A percentile compares a stretch with the other conserved stretches of the same genome.
Evolutionary conservation across 1,140 invertebrate species (phyloP).

Genomic region (Anastatus disparis): DNA sequence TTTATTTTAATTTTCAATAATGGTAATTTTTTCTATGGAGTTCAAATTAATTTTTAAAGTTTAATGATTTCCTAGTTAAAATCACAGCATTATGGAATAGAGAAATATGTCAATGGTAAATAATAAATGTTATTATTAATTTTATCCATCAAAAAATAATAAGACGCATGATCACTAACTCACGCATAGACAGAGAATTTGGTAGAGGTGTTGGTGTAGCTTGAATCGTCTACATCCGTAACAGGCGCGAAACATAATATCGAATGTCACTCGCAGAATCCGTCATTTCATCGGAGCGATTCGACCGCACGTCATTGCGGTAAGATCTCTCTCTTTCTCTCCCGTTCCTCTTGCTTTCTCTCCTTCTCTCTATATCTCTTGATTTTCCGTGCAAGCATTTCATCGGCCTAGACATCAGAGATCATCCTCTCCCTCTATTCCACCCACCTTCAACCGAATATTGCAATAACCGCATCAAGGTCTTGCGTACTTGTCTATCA

Average conservation of each 20-base stretch:
- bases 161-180: neutral
- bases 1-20: too few species aligned
- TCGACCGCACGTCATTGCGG: conserved; percentile 67
- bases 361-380: too few species aligned
- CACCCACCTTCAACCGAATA: conserved; percentile 11
- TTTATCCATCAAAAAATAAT: neutral
- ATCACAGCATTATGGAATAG: too few species aligned
- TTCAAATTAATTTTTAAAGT: too few species aligned
- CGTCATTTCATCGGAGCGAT: conserved; percentile 66
- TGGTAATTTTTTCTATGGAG: too few species aligned
- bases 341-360: conserved; percentile 50
- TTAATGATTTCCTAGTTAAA: too few species aligned
- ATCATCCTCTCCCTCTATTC: conserved; percentile 15
- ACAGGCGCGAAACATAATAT: conserved; percentile 57
- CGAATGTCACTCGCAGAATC: conserved; percentile 67
- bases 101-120: too few species aligned
- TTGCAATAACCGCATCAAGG: conserved; percentile 36
- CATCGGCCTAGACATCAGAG: conserved; percentile 34
- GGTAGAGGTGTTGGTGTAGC: neutral
- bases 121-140: too few species aligned
- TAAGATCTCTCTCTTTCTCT: conserved; percentile 57
- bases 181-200: neutral
- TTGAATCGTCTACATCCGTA: neutral
- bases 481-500: conserved; percentile 31
- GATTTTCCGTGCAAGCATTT: conserved; percentile 57